Conservation (phyloP, 2,888 invertebrate genomes). For the Ectropis crepuscularia region DNA sequence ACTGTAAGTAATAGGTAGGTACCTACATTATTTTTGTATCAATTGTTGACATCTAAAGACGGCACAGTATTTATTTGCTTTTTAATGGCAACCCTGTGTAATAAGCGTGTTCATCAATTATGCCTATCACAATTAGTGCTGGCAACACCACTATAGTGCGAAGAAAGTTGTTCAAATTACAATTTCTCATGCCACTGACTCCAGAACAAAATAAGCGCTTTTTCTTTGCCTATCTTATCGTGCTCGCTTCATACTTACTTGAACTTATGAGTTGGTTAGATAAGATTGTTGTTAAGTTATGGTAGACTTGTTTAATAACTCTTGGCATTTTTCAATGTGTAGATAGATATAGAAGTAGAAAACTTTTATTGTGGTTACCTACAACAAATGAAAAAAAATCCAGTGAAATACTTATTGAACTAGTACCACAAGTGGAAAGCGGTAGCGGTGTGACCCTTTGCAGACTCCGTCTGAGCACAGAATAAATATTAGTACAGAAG, state of each 20-base stretch:
- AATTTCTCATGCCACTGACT: conserved; percentile 36
- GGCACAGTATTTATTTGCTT: neutral
- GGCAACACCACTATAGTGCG: conserved; percentile 46
- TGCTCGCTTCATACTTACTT: conserved; percentile 13
- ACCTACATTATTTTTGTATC: neutral
- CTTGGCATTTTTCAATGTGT: too few relatives aligned
- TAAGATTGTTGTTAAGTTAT: conserved; percentile 4
- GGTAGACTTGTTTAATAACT: neutral
- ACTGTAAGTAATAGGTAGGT: too few relatives aligned
- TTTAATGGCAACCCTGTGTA: conserved; percentile 18
- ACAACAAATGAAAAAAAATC: too few relatives aligned
- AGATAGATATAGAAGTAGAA: too few relatives aligned
- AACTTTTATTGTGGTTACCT: too few relatives aligned
- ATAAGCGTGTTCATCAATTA: conserved; percentile 45
- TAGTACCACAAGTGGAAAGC: too few relatives aligned
- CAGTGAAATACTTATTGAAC: too few relatives aligned
- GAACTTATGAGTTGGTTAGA: conserved; percentile 3
- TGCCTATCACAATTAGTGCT: conserved; percentile 63
- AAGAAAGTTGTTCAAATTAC: conserved; percentile 38
- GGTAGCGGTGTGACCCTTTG: too few relatives aligned
- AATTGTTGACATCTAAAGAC: neutral
- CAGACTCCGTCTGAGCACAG: too few relatives aligned
- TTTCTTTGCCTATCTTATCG: conserved; percentile 28
- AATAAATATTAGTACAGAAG: too few relatives aligned
- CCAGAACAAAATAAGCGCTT: conserved; percentile 19